Base-by-base conservation (phyloP, 2,888 invertebrate genomes). In the Ochropacha duplaris region DNA sequence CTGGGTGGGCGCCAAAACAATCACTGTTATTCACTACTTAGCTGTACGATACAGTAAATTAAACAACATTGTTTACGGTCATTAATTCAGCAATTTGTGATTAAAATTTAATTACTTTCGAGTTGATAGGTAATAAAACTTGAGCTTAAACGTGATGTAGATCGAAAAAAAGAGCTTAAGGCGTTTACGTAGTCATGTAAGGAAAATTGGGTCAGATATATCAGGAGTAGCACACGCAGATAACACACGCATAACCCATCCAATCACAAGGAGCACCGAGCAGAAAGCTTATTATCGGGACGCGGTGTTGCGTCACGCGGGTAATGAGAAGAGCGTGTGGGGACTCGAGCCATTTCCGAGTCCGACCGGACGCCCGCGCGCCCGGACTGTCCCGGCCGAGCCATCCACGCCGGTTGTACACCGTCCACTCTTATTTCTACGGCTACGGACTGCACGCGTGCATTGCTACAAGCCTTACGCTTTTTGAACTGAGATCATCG, bases 401-500 rank as follows among this genome's bases (percentile, higher is more conserved):
- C 67, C 59, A 60, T 69, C 58, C 66, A 26, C 61, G 64, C 64
- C 58, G 54, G 56, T 63, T 55, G 22, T 28, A 44, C 44, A 9
- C n/a, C 44, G 19, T 44, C 44, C 44, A 19, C 9, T n/a, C 19
- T 6, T 8, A 16, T 50, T 51, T 54, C 34, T 36, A 61, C 54
- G 54, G 64, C 60, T 49, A 61, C 69, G 66, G 66, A 69, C 70
- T 81, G 78, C 81, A 82, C 81, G 72, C 79, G 76, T 81, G 83
- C 83, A 82, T 69, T 74, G 68, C 74, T 70, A 77, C 68, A 76
- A 79, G 86, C 85, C 87, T 83, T 86, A 79, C 84, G 86, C 87
- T 85, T 90, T 87, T 87, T 87, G 88, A 90, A 88, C 88, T 87
- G 87, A 87, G 89, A 92, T 92, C 91, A 92, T 92, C 87, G 89